These are phyloP conservation scores for Cepphus grylle DNA, from an alignment of 2,113 vertebrate species.

Conservation along the genomic window DNA sequence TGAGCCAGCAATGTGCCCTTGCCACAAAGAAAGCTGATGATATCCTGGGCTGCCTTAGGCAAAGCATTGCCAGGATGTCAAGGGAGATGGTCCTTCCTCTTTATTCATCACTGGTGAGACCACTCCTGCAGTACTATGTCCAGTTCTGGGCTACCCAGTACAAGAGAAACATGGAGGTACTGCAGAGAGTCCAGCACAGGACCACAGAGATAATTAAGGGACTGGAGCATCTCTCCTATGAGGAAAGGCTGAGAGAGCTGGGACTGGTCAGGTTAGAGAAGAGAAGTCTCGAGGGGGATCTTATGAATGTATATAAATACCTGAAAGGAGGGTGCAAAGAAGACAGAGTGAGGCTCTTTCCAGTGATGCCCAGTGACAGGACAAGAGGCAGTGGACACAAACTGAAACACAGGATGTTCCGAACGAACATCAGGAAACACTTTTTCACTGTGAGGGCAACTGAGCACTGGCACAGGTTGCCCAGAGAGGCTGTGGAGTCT, in stretches of 20 bases:
- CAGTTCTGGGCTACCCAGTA: neutral
- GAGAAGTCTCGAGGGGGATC: neutral
- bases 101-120: neutral
- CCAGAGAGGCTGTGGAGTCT: neutral
- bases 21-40: neutral
- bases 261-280: neutral
- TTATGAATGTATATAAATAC: neutral
- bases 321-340: neutral
- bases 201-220: neutral
- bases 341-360: neutral
- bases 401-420: neutral
- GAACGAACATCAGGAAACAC: neutral
- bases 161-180: neutral
- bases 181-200: neutral
- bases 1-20: neutral
- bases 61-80: neutral
- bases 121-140: neutral
- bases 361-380: neutral
- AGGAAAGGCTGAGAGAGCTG: neutral
- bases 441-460: neutral
- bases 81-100: neutral
- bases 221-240: neutral
- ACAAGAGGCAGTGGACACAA: neutral
- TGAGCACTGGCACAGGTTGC: neutral
- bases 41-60: neutral